Conservation (phyloP, 2,888 invertebrate species). For the Fabriciana adippe region DNA sequence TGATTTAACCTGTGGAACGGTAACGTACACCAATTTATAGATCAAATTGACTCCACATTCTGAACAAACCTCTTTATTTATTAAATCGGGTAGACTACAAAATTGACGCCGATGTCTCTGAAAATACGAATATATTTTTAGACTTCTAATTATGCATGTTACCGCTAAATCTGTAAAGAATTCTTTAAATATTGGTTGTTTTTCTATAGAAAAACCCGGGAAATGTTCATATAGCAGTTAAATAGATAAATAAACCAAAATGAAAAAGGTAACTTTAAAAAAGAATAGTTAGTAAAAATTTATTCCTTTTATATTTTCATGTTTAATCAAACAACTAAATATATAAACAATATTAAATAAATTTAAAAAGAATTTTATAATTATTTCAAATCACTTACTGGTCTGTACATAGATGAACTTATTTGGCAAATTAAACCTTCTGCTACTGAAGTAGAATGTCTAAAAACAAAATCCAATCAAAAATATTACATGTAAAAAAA, state of each 20-base stretch:
- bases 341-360: not conserved
- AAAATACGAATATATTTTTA: constrained; percentile 27
- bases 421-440: constrained; percentile 60
- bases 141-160: not conserved
- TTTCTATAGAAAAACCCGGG: not conserved
- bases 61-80: constrained; percentile 46
- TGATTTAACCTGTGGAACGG: constrained; percentile 32
- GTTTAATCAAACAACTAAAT: not conserved
- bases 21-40: constrained; percentile 50
- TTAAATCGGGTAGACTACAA: constrained; percentile 61
- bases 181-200: not conserved
- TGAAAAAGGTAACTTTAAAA: not conserved
- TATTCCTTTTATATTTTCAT: too few species aligned
- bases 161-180: too few species aligned
- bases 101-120: constrained; percentile 67
- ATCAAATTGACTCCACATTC: constrained; percentile 57
- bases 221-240: too few species aligned
- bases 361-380: not conserved
- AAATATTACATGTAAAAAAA: too few species aligned
- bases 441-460: constrained; percentile 46
- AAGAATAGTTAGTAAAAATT: not conserved
- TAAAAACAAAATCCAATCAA: constrained; percentile 44
- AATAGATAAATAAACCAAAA: too few species aligned
- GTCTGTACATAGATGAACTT: constrained; percentile 65
- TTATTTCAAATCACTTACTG: constrained; percentile 53